Evolutionary conservation across 2,888 invertebrate species (phyloP), one percentile per base, ranked within the genome.

Genomic region (Philhelius pedissequus): DNA sequence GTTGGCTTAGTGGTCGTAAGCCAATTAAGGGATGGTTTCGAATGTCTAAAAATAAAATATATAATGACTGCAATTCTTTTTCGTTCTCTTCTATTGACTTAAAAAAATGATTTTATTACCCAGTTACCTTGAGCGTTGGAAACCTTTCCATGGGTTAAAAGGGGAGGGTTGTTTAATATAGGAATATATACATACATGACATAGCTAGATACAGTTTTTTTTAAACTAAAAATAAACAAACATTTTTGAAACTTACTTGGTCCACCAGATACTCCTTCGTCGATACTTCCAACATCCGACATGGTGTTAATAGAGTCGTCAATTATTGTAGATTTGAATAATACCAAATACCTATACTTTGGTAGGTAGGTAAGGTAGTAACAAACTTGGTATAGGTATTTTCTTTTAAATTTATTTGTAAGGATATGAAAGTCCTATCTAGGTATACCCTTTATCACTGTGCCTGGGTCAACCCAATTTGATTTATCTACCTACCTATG

Each of bases 241-340:
- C n/a, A 45, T 5, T 30, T 13, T 40, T 15, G 15, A 66, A 58
- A 94, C 95, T 93, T 94, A 95, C 95, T 95, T 94, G 95, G 94
- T 93, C 94, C 56, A 27, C 40, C 94, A 93, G 94, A 94, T 93
- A 94, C 94, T 92, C 94, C 95, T 92, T 95, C 95, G 94, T 95
- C 95, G 92, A 94, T 95, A 93, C 95, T 95, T 93, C 95, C 95
- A 93, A 94, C 94, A 94, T 95, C 95, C 93, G 95, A 95, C 95
- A 95, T 95, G 91, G 32, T 80, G 38, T 35, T 40, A 77, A 69
- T 58, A 56, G 50, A 52, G 45, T 54, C 40, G 35, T 60, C 5
- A 43, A 18, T 62, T 45, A 58, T 56, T 77, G 54, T 54, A 50
- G n/a, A 9, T 35, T 64, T 62, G 15, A 30, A 15, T 30, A 6